Conservation (phyloP, 2,888 invertebrate species). For the Drosophila yooni region DNA sequence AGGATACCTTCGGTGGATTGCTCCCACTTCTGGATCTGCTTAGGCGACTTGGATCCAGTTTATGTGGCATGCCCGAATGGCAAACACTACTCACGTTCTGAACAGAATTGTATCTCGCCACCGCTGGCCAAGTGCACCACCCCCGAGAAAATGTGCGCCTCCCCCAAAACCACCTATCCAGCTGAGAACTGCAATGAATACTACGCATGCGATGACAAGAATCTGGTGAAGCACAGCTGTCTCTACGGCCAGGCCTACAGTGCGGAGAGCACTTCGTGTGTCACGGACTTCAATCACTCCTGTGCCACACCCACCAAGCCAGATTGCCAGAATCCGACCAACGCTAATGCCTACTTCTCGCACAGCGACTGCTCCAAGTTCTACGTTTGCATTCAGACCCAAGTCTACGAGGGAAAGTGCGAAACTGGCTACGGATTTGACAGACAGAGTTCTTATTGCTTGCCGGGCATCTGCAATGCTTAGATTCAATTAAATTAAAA, state of each 20-base stretch:
- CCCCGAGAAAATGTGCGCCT: slow-evolving; percentile 22
- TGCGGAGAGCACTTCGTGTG: slow-evolving; percentile 3
- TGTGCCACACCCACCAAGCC: slow-evolving; percentile 15
- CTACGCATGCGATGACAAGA: slow-evolving; percentile 16
- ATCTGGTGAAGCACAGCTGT: slow-evolving; percentile 27
- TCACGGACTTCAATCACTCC: slow-evolving; percentile 5
- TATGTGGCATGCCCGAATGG: slow-evolving; percentile 27
- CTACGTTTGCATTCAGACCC: slow-evolving; percentile 26
- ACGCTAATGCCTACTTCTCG: slow-evolving; percentile 30
- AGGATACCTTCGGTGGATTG: slow-evolving; percentile 27
- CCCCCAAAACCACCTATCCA: background rate
- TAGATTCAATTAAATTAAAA: background rate
- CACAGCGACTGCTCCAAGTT: slow-evolving; percentile 32
- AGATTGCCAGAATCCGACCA: slow-evolving; percentile 28
- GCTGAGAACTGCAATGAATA: slow-evolving; percentile 31
- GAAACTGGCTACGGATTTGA: slow-evolving; percentile 29
- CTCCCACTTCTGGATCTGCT: slow-evolving; percentile 30
- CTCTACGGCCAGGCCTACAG: slow-evolving; percentile 26
- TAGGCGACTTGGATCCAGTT: slow-evolving; percentile 20
- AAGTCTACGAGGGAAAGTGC: slow-evolving; percentile 35
- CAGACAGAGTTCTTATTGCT: slow-evolving; percentile 24
- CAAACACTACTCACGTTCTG: slow-evolving; percentile 28
- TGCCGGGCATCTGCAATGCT: slow-evolving; percentile 14
- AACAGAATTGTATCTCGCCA: slow-evolving; percentile 28
- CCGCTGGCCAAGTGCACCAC: slow-evolving; percentile 32